Conservation (phyloP, 2,113 vertebrate genomes). For the Nanorana parkeri region DNA sequence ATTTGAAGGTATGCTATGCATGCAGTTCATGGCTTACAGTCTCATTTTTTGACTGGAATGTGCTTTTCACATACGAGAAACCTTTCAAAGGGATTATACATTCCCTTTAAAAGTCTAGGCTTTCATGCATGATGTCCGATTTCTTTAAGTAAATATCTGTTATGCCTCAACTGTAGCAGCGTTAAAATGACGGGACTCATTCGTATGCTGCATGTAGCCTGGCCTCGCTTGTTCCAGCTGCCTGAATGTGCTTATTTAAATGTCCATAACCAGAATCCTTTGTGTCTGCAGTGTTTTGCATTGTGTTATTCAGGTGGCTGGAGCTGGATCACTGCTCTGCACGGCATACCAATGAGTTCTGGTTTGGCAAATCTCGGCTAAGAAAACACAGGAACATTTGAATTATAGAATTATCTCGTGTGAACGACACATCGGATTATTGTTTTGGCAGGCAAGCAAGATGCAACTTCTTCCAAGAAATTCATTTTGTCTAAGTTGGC, state of each 20-base stretch:
- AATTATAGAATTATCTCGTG: neutral
- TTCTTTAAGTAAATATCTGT: conserved; percentile 17
- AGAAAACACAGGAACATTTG: neutral
- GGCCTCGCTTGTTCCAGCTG: conserved; percentile 49
- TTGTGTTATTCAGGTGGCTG: conserved; percentile 53
- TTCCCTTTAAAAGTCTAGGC: too few species aligned
- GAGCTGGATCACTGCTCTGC: conserved; percentile 25
- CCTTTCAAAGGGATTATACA: neutral
- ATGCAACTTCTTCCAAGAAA: too few species aligned
- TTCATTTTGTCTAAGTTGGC: too few species aligned
- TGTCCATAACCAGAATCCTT: conserved; percentile 55
- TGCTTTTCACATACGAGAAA: neutral
- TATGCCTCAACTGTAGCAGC: conserved; percentile 5
- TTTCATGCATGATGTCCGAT: neutral
- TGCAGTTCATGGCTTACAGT: too few species aligned
- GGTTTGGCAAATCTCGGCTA: neutral
- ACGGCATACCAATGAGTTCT: conserved; percentile 46
- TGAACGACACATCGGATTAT: neutral
- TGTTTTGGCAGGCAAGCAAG: too few species aligned
- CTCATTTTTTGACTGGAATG: too few species aligned
- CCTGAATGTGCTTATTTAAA: conserved; percentile 53
- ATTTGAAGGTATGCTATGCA: too few species aligned
- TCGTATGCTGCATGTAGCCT: conserved; percentile 37
- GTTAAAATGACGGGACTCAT: conserved; percentile 1
- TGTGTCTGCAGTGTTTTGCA: conserved; percentile 52